Base-by-base conservation (phyloP, 1,140 invertebrate genomes). In the Leptestheria dahalacensis region DNA sequence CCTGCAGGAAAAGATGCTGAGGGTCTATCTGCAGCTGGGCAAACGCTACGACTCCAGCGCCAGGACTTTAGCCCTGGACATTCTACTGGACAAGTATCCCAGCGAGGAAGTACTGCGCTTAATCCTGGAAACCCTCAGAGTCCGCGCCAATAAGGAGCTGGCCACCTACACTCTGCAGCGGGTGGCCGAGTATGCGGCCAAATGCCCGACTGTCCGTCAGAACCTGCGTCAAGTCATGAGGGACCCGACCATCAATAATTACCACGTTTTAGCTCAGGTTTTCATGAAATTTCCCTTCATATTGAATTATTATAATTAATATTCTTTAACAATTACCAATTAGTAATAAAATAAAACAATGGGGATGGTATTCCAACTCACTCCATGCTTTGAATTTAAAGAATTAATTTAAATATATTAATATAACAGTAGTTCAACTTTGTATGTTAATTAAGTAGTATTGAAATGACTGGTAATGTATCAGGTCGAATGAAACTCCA, bases 51-150 rank as follows among this genome's bases (percentile, higher is more conserved):
- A 89, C 66, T 82, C 83, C 15, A 86, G 82, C 24, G 75, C 81
- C 0, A 73, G 86, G 64, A 82, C 82, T 1, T 62, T 88, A 47
- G 83, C 86, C 0, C 67, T 83, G 10, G 84, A 89, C 65, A 75
- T 89, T 10, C 70, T 89, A n/a, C 70, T 89, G 0, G 75, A 79
- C 55, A 68, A 73, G 18, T 71, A 77, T 6, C 77, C 79, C 1
- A 71, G 69, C 12, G 72, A 79, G 15, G 73, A 77, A 21, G 29
- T 61, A 20, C 33, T 63, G 26, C 28, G 33, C 4, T 12, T 24
- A 3, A 46, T 63, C 18, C 24, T 63, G 20, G 28, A 48, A 47
- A 56, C 58, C 28, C 12, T 64, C 1, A 25, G 21, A 4, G 60
- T 64, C 21, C 55, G 29, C 24, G 60, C 61, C 46, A 60, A 66